Evolutionary conservation across 92 coral and sea anemone genomes (phyloP).

Genomic region (Epizoanthus illoricatus): DNA sequence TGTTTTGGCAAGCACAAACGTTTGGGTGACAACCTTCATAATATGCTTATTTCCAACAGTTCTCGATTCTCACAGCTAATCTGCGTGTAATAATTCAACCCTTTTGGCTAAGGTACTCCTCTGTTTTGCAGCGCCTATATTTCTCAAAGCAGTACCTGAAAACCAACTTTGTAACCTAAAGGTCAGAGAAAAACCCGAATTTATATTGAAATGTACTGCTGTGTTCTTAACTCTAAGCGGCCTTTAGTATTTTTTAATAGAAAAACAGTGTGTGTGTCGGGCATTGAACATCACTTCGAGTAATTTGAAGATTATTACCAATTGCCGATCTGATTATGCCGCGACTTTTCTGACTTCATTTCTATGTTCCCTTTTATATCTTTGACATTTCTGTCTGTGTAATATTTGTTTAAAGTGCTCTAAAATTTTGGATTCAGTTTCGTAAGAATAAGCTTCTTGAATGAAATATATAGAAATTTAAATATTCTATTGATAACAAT

Average conservation of each 20-base stretch:
- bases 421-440: constrained; percentile 3
- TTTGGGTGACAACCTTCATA: constrained; percentile 3
- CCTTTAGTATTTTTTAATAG: constrained; percentile 1
- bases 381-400: neutral
- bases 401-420: constrained; percentile 14
- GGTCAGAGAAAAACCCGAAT: neutral
- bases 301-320: constrained; percentile 23
- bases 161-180: neutral
- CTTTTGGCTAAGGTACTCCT: neutral
- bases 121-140: neutral
- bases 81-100: neutral
- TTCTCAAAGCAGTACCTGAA: neutral
- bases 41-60: constrained; percentile 21
- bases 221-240: neutral
- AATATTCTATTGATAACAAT: constrained; percentile 29
- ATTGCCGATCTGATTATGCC: constrained; percentile 22
- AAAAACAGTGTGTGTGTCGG: neutral
- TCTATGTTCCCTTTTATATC: neutral
- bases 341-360: neutral
- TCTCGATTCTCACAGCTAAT: constrained; percentile 26
- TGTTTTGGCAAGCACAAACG: neutral
- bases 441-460: constrained; percentile 2
- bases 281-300: constrained; percentile 19
- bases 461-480: constrained; percentile 21
- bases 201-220: neutral